Percentiles rank a stretch among this genome's conserved stretches.
Conservation (phyloP, 2,888 invertebrate species). For the Syrphus vitripennis region DNA sequence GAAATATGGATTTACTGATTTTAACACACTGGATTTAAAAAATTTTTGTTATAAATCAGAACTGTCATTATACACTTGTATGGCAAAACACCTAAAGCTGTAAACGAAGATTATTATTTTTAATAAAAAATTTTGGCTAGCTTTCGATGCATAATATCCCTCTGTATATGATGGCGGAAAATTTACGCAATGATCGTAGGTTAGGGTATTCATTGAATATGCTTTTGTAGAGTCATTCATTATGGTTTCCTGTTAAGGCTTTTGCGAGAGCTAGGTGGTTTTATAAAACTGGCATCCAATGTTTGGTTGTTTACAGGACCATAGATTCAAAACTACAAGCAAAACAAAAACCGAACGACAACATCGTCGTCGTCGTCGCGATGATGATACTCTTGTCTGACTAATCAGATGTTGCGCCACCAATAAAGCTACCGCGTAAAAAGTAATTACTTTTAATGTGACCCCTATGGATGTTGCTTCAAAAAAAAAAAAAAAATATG, state of each 20-base stretch:
- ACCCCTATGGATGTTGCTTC: constrained; percentile 23
- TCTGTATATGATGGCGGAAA: not conserved
- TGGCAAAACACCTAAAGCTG: no score
- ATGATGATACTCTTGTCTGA: constrained; percentile 19
- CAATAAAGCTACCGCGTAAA: constrained; percentile 8
- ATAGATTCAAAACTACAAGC: constrained; percentile 24
- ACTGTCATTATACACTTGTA: no score
- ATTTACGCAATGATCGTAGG: constrained; percentile 41
- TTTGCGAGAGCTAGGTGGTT: constrained; percentile 14
- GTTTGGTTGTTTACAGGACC: not conserved
- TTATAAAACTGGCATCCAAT: constrained; percentile 16
- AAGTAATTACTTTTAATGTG: constrained; percentile 64
- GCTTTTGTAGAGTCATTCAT: constrained; percentile 42
- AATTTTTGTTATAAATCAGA: no score
- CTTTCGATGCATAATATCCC: not conserved
- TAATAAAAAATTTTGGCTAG: not conserved
- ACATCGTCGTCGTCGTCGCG: not conserved
- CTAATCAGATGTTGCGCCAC: constrained; percentile 33
- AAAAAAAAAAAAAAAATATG: no score
- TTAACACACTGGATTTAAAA: no score
- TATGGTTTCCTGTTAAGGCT: constrained; percentile 23
- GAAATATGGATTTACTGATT: no score
- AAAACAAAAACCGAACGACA: not conserved
- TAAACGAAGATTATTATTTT: no score
- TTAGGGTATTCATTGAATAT: not conserved